Evolutionary conservation across 2,888 invertebrate species (phyloP).

Genomic region (Scaptomyza caliginosa): DNA sequence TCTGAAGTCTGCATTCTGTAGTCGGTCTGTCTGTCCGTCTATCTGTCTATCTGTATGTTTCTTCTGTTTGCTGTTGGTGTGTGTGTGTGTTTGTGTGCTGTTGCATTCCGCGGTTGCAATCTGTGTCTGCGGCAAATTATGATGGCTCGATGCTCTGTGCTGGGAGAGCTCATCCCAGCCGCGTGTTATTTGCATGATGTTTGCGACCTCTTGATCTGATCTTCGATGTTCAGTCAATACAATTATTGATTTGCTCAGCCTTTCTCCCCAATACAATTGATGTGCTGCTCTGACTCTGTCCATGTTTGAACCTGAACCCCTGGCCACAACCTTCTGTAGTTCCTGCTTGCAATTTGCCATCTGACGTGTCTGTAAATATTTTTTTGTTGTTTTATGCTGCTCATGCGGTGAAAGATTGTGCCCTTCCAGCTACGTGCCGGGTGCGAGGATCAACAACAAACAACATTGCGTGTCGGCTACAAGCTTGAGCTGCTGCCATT

Average conservation of each 20-base stretch:
- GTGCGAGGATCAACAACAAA: slow-evolving; percentile 15
- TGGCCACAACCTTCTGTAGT: slow-evolving; percentile 12
- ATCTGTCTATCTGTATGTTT: too few species aligned
- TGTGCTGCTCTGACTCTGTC: slow-evolving; percentile 25
- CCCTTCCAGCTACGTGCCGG: slow-evolving; percentile 60
- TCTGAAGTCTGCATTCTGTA: slow-evolving; percentile 41
- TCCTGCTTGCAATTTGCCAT: slow-evolving; percentile 59
- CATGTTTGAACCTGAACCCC: slow-evolving; percentile 55
- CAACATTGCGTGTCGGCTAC: slow-evolving; percentile 28
- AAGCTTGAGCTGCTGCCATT: slow-evolving; percentile 16
- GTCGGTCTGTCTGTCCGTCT: background rate
- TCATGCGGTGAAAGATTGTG: slow-evolving; percentile 43
- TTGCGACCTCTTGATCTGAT: slow-evolving; percentile 80
- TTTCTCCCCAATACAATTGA: slow-evolving; percentile 50
- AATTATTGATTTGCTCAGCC: slow-evolving; percentile 74
- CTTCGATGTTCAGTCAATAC: slow-evolving; percentile 71
- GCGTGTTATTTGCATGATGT: slow-evolving; percentile 59
- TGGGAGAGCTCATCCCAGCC: slow-evolving; percentile 18
- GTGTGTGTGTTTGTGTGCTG: slow-evolving; percentile 8
- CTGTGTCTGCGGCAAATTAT: slow-evolving; percentile 40
- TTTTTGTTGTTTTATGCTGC: slow-evolving; percentile 29
- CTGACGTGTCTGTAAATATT: slow-evolving; percentile 54
- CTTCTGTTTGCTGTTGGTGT: slow-evolving; percentile 11
- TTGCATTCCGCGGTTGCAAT: slow-evolving; percentile 59
- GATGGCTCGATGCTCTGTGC: slow-evolving; percentile 27